Percentiles rank a stretch among this genome's conserved stretches.
Conservation (phyloP, 92 coral and sea anemone species). For the Zoanthus gigantus region DNA sequence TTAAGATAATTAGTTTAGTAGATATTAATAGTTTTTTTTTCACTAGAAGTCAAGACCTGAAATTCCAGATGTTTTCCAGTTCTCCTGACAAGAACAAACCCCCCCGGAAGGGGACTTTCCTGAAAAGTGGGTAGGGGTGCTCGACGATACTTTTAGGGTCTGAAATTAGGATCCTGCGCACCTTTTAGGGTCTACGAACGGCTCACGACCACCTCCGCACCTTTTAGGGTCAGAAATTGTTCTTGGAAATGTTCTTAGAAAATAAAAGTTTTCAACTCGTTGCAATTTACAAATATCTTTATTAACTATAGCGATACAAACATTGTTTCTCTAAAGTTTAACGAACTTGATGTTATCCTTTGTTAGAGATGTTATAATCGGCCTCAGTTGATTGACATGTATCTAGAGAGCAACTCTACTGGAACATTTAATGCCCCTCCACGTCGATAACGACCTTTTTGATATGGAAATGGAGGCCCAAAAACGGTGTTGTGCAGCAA, state of each 20-base stretch:
- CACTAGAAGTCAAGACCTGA: conserved; percentile 24
- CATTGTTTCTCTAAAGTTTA: conserved; percentile 9
- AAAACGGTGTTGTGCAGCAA: too few species aligned
- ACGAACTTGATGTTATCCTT: conserved; percentile 15
- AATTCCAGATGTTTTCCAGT: conserved; percentile 27
- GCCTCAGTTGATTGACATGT: too few species aligned
- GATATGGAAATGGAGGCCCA: too few species aligned
- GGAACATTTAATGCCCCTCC: too few species aligned
- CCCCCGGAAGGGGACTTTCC: conserved; percentile 16
- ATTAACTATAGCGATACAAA: not conserved
- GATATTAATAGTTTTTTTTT: conserved; percentile 11
- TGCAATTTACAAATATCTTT: conserved; percentile 7
- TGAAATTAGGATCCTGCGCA: conserved; percentile 18
- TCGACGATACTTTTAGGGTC: conserved; percentile 25
- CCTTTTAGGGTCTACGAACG: conserved; percentile 31
- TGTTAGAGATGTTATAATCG: not conserved
- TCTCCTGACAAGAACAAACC: conserved; percentile 14
- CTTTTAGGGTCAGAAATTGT: conserved; percentile 32
- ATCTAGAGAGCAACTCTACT: too few species aligned
- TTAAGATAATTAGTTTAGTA: conserved; percentile 1
- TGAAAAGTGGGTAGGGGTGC: conserved; percentile 27
- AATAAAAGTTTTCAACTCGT: conserved; percentile 2
- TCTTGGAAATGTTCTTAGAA: conserved; percentile 22
- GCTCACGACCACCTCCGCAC: conserved; percentile 21
- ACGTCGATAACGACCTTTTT: too few species aligned